phyloP scores from a whole-genome alignment of 1,140 invertebrate species.

The Drosophila azteca region DNA sequence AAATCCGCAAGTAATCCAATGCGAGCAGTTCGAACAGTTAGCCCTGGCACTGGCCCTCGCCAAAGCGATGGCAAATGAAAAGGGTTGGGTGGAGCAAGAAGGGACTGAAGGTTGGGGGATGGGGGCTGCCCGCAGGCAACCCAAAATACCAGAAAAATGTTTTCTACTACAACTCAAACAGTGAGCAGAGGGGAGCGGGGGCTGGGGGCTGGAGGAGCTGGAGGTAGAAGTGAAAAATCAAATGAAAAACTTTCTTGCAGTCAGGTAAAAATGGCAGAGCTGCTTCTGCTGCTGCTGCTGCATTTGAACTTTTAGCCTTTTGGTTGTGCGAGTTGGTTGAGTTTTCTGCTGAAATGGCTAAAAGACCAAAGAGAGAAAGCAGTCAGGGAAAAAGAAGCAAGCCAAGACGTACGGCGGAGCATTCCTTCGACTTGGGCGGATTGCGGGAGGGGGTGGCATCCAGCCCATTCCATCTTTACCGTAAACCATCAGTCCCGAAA shows the following conservation, averaged over 20 bases:
- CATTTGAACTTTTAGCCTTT: conserved; percentile 81
- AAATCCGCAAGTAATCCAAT: conserved; percentile 77
- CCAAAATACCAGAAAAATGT: conserved; percentile 79
- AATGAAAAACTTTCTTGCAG: conserved; percentile 81
- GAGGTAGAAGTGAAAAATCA: conserved; percentile 65
- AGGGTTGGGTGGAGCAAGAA: background rate
- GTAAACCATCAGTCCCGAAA: conserved; percentile 44
- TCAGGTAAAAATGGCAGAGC: conserved; percentile 75
- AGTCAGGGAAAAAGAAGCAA: conserved; percentile 37
- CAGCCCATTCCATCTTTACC: conserved; percentile 11
- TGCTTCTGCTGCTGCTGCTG: conserved; percentile 59
- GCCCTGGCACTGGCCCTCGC: conserved; percentile 34
- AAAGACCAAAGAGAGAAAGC: conserved; percentile 46
- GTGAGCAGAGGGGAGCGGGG: background rate
- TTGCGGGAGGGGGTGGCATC: conserved; percentile 3
- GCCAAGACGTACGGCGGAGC: conserved; percentile 48
- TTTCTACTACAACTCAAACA: conserved; percentile 61
- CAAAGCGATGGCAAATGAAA: conserved; percentile 62
- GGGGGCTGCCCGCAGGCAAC: conserved; percentile 58
- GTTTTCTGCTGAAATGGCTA: conserved; percentile 78
- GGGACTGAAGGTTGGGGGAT: background rate
- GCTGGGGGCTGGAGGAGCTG: background rate
- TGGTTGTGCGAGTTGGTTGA: conserved; percentile 48
- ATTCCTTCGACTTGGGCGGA: conserved; percentile 40
- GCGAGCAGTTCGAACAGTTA: conserved; percentile 72